These are phyloP conservation scores for Tetramorium bicarinatum DNA, from an alignment of 2,888 invertebrate species.

Conservation along the genomic window DNA sequence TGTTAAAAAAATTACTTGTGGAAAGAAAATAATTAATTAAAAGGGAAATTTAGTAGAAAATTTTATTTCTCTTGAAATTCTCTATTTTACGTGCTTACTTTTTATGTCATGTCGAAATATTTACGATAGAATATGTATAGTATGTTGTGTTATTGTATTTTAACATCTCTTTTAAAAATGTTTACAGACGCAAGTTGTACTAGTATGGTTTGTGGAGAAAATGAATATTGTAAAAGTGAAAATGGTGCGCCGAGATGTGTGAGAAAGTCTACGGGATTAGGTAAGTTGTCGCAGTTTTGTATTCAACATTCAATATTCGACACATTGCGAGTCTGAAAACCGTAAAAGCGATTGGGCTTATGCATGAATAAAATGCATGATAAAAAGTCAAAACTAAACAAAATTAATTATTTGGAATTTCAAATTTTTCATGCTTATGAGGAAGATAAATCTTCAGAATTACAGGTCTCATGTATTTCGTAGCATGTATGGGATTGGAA, in stretches of 20 bases:
- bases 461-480: not conserved
- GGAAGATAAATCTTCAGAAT: not conserved
- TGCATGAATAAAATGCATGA: conserved; percentile 28
- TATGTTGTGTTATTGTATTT: not conserved
- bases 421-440: not conserved
- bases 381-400: not conserved
- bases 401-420: conserved; percentile 3
- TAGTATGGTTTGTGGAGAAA: conserved; percentile 78
- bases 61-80: not conserved
- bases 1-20: not conserved
- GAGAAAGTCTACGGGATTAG: conserved; percentile 76
- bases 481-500: conserved; percentile 26
- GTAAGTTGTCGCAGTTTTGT: conserved; percentile 77
- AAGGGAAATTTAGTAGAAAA: not conserved
- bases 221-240: conserved; percentile 82
- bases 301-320: conserved; percentile 11
- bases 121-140: not conserved
- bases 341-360: not conserved
- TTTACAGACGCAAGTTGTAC: conserved; percentile 78
- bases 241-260: conserved; percentile 81
- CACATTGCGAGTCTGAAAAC: conserved; percentile 38
- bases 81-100: not conserved
- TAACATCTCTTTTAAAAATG: not conserved
- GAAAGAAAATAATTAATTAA: not conserved
- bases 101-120: not conserved